phyloP scores from a whole-genome alignment of 2,888 invertebrate species.

The Ischnura elegans region DNA sequence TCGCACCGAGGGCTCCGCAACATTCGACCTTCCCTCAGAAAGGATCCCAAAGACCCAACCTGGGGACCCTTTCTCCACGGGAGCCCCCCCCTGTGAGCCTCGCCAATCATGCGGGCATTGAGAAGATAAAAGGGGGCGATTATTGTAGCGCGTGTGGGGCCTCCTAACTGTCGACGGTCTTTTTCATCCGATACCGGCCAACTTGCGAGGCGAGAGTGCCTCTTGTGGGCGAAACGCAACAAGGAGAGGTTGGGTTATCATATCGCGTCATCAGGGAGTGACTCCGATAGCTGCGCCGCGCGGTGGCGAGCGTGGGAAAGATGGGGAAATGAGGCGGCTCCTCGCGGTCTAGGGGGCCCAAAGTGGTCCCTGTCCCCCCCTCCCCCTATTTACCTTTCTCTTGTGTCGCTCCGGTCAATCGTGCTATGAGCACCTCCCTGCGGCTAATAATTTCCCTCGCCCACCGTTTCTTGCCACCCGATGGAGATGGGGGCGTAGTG shows the following conservation, averaged over 20 bases:
- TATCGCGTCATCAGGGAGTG: neutral
- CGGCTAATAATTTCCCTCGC: neutral
- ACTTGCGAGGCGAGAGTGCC: neutral
- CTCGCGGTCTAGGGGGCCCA: neutral
- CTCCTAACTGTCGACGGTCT: neutral
- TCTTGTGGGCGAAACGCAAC: neutral
- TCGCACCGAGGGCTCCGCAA: neutral
- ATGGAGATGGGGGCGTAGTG: neutral
- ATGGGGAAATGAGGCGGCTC: neutral
- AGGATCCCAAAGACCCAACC: no score
- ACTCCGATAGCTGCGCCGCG: neutral
- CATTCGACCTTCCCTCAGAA: neutral
- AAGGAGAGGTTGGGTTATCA: neutral
- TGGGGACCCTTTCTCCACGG: no score
- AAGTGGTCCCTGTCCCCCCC: neutral
- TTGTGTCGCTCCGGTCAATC: neutral
- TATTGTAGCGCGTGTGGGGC: neutral
- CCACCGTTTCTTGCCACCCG: neutral
- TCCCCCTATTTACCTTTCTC: neutral
- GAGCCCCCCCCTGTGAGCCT: neutral
- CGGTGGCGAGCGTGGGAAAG: constrained; percentile 11
- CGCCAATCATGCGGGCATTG: constrained; percentile 34
- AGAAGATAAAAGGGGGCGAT: neutral
- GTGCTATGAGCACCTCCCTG: neutral
- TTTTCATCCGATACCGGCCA: no score